Conservation (phyloP, 2,113 vertebrate species). For the Bubo scandiacus region DNA sequence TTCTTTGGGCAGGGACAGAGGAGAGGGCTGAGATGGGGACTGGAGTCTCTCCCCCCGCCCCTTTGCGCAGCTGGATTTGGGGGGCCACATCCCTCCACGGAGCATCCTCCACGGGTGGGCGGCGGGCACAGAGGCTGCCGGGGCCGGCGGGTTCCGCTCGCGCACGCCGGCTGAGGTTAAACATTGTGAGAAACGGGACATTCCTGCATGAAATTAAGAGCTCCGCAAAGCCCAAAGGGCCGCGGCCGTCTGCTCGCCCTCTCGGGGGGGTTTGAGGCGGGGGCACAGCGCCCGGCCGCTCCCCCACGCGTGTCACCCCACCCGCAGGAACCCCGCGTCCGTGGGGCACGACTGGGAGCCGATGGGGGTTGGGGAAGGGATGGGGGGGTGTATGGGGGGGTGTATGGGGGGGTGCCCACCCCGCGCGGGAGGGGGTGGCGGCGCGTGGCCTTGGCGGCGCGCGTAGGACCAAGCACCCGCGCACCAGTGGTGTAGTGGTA, state of each 20-base stretch:
- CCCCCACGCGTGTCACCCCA: neutral
- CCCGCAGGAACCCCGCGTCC: no score
- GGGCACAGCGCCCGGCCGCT: neutral
- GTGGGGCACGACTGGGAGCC: no score
- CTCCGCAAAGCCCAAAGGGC: neutral
- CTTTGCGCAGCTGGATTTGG: neutral
- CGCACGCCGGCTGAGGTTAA: neutral
- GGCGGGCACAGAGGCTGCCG: fast-evolving
- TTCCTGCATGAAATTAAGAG: neutral
- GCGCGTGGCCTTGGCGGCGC: fast-evolving
- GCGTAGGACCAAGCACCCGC: no score
- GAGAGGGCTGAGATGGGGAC: no score
- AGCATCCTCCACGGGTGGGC: neutral
- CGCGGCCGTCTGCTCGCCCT: no score
- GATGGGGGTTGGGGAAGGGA: no score
- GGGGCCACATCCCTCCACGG: neutral
- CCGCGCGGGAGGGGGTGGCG: fast-evolving
- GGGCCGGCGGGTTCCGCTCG: neutral
- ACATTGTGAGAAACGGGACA: neutral
- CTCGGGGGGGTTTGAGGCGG: no score
- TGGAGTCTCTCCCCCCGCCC: fast-evolving
- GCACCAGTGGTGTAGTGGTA: slow-evolving; percentile 99
- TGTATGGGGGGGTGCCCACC: no score
- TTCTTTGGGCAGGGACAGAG: neutral
- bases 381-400: no score